Evolutionary conservation across 2,888 invertebrate species (phyloP), one percentile per base, ranked within the genome.

Genomic region (Nysson spinosus): DNA sequence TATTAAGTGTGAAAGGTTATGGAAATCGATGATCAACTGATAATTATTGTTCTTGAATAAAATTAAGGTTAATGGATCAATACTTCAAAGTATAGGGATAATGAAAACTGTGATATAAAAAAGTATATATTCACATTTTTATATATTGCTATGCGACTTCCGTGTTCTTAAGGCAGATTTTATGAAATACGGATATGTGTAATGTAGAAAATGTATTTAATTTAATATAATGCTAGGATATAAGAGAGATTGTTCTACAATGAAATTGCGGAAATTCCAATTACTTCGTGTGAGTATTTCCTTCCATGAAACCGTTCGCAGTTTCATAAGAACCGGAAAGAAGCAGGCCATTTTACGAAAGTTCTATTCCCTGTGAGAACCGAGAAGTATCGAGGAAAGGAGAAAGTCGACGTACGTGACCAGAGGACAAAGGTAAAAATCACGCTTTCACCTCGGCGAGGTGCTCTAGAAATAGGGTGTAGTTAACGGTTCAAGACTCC

Each of bases 371-470:
- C 62, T 54, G 60, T 37, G 69, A 75, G 69, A 71, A 54, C 60
- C 61, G 44, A 57, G 61, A 64, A 73, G 69, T 58, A 61, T 68
- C 56, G 35, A 47, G 46, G 60, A 67, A 55, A 63, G 65, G 63
- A 65, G 70, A 72, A 66, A 67, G 64, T 69, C 69, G 49, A 50
- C 47, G 61, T 67, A 76, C 77, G 72, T 78, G 75, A 77, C 78
- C 49, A 54, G 75, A 57, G 70, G 66, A 72, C 66, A 72, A 78
- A 78, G 60, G 55, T 75, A 63, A 72, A n/a, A 74, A 77, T 76
- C 76, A 76, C 74, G 77, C 56, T 67, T 62, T 64, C 66, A 60
- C 64, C 66, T 62, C 55, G 49, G 34, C 54, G 52, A 39, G 28
- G 63, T 55, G 46, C 47, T 51, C 51, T 40, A 46, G 57, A 62